Percentiles rank a stretch among this genome's conserved stretches.
Conservation (phyloP, 2,797 vertebrate species). For the Sebastes oblongus region DNA sequence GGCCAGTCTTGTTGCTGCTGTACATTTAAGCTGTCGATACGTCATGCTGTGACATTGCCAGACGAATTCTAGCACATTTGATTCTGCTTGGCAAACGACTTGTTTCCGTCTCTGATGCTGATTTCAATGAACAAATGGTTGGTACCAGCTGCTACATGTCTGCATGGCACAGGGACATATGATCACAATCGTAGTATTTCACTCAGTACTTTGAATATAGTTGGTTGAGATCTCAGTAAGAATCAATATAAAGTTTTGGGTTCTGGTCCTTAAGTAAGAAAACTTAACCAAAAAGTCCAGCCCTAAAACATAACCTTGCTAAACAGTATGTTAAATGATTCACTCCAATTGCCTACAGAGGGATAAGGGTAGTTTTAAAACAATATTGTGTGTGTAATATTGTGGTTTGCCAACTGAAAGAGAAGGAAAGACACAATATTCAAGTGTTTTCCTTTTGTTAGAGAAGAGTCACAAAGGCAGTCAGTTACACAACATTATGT, state of each 20-base stretch:
- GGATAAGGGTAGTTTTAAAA: background rate
- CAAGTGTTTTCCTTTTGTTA: background rate
- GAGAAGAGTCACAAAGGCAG: no score
- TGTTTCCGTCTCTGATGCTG: background rate
- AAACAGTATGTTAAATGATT: background rate
- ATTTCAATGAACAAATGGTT: slow-evolving; percentile 22
- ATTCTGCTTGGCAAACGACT: background rate
- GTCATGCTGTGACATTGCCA: background rate
- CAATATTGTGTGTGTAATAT: background rate
- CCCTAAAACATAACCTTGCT: background rate
- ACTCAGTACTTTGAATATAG: no score
- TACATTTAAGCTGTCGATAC: background rate
- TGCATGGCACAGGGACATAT: background rate
- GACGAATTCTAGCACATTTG: background rate
- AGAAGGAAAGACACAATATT: background rate
- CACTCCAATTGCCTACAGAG: background rate
- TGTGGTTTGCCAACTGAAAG: background rate
- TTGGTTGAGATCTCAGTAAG: no score
- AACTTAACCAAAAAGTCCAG: no score
- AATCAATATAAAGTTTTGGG: no score
- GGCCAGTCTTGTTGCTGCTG: background rate
- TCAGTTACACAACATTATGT: no score
- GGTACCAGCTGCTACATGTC: slow-evolving; percentile 1
- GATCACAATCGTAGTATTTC: no score
- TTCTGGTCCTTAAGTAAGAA: no score